Evolutionary conservation across 2,797 vertebrate species (phyloP).

Genomic region (Lycodopsis pacificus): DNA sequence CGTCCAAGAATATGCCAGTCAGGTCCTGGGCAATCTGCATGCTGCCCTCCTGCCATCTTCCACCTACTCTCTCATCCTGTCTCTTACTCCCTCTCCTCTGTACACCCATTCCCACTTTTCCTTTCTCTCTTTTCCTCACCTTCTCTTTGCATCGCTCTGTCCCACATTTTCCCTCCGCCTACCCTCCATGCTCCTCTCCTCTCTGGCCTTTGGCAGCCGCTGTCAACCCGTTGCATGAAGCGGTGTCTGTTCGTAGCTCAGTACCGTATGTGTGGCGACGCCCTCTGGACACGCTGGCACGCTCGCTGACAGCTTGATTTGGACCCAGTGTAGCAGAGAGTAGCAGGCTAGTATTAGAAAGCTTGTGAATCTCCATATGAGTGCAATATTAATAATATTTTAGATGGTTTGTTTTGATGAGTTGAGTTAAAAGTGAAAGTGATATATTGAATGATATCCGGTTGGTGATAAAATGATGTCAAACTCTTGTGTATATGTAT

Average conservation of each 20-base stretch:
- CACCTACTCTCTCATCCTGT: constrained; percentile 60
- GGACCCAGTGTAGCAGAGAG: constrained; percentile 51
- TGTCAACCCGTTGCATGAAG: constrained; percentile 62
- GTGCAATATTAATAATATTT: constrained; percentile 26
- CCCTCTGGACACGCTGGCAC: constrained; percentile 75
- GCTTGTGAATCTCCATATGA: constrained; percentile 44
- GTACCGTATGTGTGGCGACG: constrained; percentile 67
- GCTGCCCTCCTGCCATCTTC: constrained; percentile 76
- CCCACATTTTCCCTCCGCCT: constrained; percentile 41
- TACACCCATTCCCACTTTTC: constrained; percentile 17
- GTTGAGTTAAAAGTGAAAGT: neutral
- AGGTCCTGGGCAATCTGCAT: constrained; percentile 79
- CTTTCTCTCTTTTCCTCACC: constrained; percentile 33
- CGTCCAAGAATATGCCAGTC: constrained; percentile 84
- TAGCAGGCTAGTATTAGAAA: constrained; percentile 35
- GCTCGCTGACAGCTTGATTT: constrained; percentile 81
- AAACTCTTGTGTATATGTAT: neutral
- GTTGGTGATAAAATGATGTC: neutral
- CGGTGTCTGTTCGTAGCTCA: constrained; percentile 62
- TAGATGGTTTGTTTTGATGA: constrained; percentile 22
- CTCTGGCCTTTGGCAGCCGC: constrained; percentile 71
- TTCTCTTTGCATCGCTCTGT: constrained; percentile 55
- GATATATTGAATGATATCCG: neutral
- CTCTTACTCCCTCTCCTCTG: constrained; percentile 29
- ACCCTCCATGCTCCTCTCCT: constrained; percentile 31